Evolutionary conservation across 2,113 vertebrate genomes (phyloP).

Genomic region (Pygoscelis adeliae): DNA sequence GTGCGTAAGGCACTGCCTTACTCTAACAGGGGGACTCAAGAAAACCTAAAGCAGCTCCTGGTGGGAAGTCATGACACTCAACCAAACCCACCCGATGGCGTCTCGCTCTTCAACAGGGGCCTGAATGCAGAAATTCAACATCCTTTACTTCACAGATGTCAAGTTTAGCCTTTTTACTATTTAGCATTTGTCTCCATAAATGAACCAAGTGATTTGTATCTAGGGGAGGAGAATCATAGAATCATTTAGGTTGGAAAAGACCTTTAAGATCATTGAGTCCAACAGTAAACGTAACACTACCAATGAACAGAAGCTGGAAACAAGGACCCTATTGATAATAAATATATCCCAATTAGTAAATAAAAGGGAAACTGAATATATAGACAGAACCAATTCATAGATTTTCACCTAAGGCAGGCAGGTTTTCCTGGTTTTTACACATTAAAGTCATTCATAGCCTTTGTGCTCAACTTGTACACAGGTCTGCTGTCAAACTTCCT

Average conservation of each 20-base stretch:
- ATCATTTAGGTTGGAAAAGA: too few species aligned
- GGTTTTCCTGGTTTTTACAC: not conserved
- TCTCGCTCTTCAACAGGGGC: accelerated
- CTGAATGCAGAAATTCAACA: not conserved
- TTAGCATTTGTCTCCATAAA: not conserved
- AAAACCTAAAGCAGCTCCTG: not conserved
- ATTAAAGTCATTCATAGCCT: not conserved
- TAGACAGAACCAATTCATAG: not conserved
- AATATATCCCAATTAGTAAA: not conserved
- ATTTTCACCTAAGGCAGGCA: not conserved
- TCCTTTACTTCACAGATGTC: not conserved
- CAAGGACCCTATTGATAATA: not conserved
- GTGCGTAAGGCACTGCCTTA: not conserved
- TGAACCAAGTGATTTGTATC: not conserved
- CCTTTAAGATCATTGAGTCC: too few species aligned
- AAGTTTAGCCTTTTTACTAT: not conserved
- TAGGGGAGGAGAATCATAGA: not conserved
- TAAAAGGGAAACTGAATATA: not conserved
- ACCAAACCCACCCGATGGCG: accelerated
- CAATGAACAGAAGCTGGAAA: not conserved
- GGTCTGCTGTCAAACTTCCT: not conserved
- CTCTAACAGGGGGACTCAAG: not conserved
- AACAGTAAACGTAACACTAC: too few species aligned
- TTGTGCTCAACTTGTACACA: not conserved
- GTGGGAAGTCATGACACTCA: not conserved